Conservation (phyloP, 92 coral and sea anemone genomes). For the Parazoanthus atlanticus region DNA sequence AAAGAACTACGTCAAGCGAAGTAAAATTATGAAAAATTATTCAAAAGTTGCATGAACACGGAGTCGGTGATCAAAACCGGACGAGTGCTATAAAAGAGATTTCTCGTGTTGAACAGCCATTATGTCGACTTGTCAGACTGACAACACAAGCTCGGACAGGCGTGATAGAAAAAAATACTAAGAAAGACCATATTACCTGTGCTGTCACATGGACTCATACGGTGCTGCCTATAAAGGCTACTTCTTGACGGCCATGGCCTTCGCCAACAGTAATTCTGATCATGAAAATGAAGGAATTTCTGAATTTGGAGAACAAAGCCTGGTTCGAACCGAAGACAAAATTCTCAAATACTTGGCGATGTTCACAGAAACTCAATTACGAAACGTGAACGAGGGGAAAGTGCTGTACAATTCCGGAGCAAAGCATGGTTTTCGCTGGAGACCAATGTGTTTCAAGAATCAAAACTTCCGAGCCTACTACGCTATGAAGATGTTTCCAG, state of each 20-base stretch:
- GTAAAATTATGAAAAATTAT: slow-evolving; percentile 41
- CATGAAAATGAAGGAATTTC: slow-evolving; percentile 11
- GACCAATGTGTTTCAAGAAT: slow-evolving; percentile 36
- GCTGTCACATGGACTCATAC: slow-evolving; percentile 17
- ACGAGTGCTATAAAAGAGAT: slow-evolving; percentile 2
- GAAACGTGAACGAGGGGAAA: slow-evolving; percentile 35
- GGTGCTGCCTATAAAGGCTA: slow-evolving; percentile 19
- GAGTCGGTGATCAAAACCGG: not conserved
- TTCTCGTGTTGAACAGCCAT: not conserved
- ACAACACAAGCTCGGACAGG: not conserved
- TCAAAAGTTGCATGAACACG: not conserved
- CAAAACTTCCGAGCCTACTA: slow-evolving; percentile 41
- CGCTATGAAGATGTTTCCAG: slow-evolving; percentile 38
- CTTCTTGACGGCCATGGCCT: slow-evolving; percentile 28
- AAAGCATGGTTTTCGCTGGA: slow-evolving; percentile 36
- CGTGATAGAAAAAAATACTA: not conserved
- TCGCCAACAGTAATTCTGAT: slow-evolving; percentile 18
- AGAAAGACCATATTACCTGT: not conserved
- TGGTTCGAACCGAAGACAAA: slow-evolving; percentile 24
- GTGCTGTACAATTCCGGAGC: slow-evolving; percentile 37
- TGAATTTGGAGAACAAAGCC: slow-evolving; percentile 36
- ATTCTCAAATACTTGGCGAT: slow-evolving; percentile 22
- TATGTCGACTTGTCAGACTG: not conserved
- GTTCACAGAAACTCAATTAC: slow-evolving; percentile 36
- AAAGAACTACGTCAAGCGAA: slow-evolving; percentile 21